A percentile compares a stretch with the other conserved stretches of the same genome.
phyloP scores from a whole-genome alignment of 2,113 vertebrate genomes.

The Mellivora capensis region DNA sequence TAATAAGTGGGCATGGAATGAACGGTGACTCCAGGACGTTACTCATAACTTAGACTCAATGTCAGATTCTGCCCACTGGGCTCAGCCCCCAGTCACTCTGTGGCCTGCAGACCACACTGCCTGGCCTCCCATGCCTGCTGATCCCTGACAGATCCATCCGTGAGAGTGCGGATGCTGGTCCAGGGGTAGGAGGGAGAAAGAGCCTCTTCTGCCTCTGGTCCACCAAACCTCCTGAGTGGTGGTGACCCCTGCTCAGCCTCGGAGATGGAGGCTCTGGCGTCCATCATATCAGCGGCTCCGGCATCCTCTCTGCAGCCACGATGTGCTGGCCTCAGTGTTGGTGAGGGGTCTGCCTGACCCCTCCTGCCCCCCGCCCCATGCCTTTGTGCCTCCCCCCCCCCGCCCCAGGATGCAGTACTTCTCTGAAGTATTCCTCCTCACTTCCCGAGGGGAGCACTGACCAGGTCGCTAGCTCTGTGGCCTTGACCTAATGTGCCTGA shows the following conservation, averaged over 20 bases:
- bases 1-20: neutral
- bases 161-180: accelerated
- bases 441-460: neutral
- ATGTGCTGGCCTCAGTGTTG: neutral
- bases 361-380: neutral
- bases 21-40: neutral
- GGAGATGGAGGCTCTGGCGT: neutral
- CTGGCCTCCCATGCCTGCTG: too few relatives aligned
- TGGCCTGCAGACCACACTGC: neutral
- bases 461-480: neutral
- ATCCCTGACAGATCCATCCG: neutral
- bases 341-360: neutral
- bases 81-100: neutral
- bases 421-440: neutral
- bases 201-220: neutral
- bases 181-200: neutral
- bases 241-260: neutral
- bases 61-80: neutral
- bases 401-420: too few relatives aligned
- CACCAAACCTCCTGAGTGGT: neutral
- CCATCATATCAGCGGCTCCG: neutral
- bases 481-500: too few relatives aligned
- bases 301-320: neutral
- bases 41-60: neutral
- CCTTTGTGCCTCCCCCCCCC: too few relatives aligned